A percentile compares a stretch with the other conserved stretches of the same genome.
These are phyloP conservation scores for Dendrolimus kikuchii DNA, from an alignment of 1,140 invertebrate genomes.

Conservation along the genomic window DNA sequence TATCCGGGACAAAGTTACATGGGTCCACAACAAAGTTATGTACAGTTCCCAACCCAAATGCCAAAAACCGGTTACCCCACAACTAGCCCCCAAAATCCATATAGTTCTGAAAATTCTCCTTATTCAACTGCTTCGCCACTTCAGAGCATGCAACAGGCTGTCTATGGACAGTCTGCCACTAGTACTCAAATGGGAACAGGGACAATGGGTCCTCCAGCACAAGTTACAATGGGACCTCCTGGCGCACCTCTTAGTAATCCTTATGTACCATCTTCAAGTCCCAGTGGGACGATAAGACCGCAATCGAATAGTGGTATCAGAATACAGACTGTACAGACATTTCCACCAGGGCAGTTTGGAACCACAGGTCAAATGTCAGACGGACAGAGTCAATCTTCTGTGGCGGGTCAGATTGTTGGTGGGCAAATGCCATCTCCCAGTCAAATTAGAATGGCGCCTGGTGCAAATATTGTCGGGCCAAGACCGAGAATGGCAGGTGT, in stretches of 20 bases:
- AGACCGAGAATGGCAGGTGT: constrained; percentile 43
- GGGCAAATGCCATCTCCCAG: constrained; percentile 38
- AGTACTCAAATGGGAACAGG: constrained; percentile 40
- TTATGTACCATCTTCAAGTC: constrained; percentile 42
- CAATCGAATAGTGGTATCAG: constrained; percentile 33
- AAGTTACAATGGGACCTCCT: constrained; percentile 4
- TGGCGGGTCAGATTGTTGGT: constrained; percentile 29
- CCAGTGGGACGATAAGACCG: constrained; percentile 41
- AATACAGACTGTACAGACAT: constrained; percentile 63
- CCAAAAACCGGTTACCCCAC: constrained; percentile 38
- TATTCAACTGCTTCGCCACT: constrained; percentile 48
- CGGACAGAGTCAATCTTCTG: constrained; percentile 3
- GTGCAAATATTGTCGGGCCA: constrained; percentile 31
- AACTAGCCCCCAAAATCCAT: constrained; percentile 28
- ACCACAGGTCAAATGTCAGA: constrained; percentile 14
- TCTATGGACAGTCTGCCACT: constrained; percentile 40
- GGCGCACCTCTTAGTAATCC: constrained; percentile 1
- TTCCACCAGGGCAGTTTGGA: constrained; percentile 38
- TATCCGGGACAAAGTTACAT: constrained; percentile 43
- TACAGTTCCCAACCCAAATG: constrained; percentile 40
- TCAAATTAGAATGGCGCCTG: constrained; percentile 46
- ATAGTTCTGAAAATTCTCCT: constrained; percentile 29
- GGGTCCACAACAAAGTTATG: constrained; percentile 28
- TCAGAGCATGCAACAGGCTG: constrained; percentile 58
- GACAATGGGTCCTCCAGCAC: constrained; percentile 49